Evolutionary conservation across 2,113 vertebrate genomes (phyloP), one percentile per base, ranked within the genome.

Genomic region (Halcyon senegalensis): DNA sequence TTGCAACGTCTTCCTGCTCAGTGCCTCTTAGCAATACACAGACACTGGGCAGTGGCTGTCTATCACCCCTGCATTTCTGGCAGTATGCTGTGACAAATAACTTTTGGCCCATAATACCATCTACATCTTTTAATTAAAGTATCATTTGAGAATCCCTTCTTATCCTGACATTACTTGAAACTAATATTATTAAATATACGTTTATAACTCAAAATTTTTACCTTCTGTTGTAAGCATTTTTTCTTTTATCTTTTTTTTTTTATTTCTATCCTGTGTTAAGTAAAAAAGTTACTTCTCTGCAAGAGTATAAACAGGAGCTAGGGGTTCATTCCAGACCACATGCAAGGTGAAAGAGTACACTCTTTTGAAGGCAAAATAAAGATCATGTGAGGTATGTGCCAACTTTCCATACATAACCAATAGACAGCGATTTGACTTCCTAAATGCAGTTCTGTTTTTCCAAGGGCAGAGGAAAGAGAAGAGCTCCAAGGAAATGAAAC

Each of bases 401-500:
- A 92, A 84, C 66, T 95, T 75, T 92, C 91, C 89, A 82, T 13
- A 93, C n/a, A 62, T 13, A 82, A 83, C 91, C 11, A 39, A 76
- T 66, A 77, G 70, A 70, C 59, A 92, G 73, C 1, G 0, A 68
- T 91, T 73, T 87, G 88, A 94, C 92, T 97, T 97, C 95, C 96
- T 69, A 85, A 79, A 35, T 94, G 77, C 20, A 92, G 94, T 94
- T 96, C 96, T 96, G 77, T 93, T 97, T 96, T 87, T 66, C 70
- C 80, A 94, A 87, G 62, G 62, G 37, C 70, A 85, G 44, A 43
- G 10, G 79, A 90, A 92, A 92, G 85, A 92, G 73, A 91, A 95
- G 82, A 86, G 50, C 16, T 82, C 93, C 94, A 66, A 92, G 95
- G 96, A 97, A 97, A 94, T 69, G 95, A 97, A 96, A 97, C 95